Evolutionary conservation across 2,888 invertebrate genomes (phyloP).

Genomic region (Druceiella hillmani): DNA sequence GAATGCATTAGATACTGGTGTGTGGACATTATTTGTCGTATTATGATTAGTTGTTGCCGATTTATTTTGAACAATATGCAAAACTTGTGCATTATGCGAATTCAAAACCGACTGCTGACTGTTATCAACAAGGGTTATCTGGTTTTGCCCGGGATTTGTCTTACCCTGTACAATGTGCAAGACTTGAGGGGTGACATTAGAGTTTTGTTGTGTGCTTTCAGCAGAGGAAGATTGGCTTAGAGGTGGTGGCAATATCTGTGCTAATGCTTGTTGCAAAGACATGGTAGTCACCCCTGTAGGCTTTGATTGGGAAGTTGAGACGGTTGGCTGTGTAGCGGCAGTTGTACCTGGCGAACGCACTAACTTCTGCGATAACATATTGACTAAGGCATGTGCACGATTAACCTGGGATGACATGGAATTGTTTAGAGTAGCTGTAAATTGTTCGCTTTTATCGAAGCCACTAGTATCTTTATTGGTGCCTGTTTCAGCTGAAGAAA

Average conservation of each 20-base stretch:
- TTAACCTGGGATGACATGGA: too few relatives aligned
- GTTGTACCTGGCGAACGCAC: slow-evolving; percentile 33
- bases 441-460: background rate
- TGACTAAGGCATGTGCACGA: slow-evolving; percentile 42
- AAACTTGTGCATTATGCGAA: slow-evolving; percentile 36
- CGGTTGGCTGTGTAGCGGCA: slow-evolving; percentile 25
- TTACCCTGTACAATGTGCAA: slow-evolving; percentile 48
- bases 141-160: slow-evolving; percentile 34
- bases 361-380: slow-evolving; percentile 49
- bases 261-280: slow-evolving; percentile 45
- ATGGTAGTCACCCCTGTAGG: slow-evolving; percentile 39
- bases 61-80: slow-evolving; percentile 49
- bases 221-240: slow-evolving; percentile 35
- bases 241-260: slow-evolving; percentile 44
- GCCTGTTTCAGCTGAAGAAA: background rate
- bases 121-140: slow-evolving; percentile 41
- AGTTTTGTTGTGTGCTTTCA: slow-evolving; percentile 32
- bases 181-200: slow-evolving; percentile 35
- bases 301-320: slow-evolving; percentile 35
- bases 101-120: slow-evolving; percentile 40
- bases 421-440: too few relatives aligned
- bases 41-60: slow-evolving; percentile 26
- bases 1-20: slow-evolving; percentile 34
- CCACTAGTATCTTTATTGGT: background rate
- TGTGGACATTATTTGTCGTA: slow-evolving; percentile 31